These are phyloP conservation scores for Anaspis maculata DNA, from an alignment of 2,888 invertebrate genomes.

Conservation along the genomic window DNA sequence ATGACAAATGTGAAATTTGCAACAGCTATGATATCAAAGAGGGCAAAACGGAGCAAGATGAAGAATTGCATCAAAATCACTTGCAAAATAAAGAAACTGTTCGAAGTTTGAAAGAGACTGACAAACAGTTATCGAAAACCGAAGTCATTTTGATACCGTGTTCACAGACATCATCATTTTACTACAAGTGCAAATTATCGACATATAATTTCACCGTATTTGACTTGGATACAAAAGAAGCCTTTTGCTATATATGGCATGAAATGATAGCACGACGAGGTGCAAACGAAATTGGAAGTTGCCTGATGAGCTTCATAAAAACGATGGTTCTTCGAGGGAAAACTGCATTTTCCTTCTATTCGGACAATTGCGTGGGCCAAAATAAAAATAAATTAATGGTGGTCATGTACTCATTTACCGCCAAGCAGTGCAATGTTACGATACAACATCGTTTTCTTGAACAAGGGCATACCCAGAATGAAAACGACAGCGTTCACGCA, in stretches of 20 bases:
- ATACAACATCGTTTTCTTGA: constrained; percentile 5
- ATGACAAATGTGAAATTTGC: constrained; percentile 7
- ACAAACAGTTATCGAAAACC: not conserved
- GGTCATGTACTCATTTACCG: constrained; percentile 2
- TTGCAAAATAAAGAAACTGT: constrained; percentile 4
- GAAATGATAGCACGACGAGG: constrained; percentile 7
- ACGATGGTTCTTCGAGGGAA: constrained; percentile 2
- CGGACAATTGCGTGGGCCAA: constrained; percentile 12
- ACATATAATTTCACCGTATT: constrained; percentile 9
- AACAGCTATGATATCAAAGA: constrained; percentile 1
- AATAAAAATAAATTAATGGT: constrained; percentile 12
- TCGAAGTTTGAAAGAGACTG: constrained; percentile 3
- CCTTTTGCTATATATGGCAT: constrained; percentile 7
- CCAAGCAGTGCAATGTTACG: not conserved
- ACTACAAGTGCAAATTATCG: constrained; percentile 7
- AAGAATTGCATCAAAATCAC: constrained; percentile 2
- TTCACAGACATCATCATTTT: constrained; percentile 2
- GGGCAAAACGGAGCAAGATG: constrained; percentile 1
- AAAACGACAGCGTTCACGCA: not conserved
- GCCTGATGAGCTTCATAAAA: constrained; percentile 1
- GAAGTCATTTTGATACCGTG: constrained; percentile 7
- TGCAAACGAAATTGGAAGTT: constrained; percentile 8
- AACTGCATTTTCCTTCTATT: constrained; percentile 8
- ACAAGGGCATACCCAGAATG: constrained; percentile 2
- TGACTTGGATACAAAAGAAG: constrained; percentile 5